Base-by-base conservation (phyloP, 2,797 vertebrate genomes). In the Ptychadena robeensis region DNA sequence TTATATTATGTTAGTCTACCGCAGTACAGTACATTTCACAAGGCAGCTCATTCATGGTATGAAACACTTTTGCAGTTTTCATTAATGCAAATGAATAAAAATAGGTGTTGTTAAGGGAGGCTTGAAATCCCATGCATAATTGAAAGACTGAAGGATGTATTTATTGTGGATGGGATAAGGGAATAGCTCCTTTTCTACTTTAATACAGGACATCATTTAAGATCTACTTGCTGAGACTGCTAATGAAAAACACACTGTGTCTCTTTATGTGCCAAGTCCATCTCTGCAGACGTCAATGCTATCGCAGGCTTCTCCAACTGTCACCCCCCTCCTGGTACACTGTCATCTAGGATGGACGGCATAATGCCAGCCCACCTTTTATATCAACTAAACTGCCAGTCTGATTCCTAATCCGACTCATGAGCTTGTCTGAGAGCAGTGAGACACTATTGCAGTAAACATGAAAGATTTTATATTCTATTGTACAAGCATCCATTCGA, bases 31-130 rank as follows among this genome's bases (percentile, higher is more conserved):
- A 65, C 66, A 71, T 81, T 80, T 65, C 72, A 57, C 38, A 75
- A 69, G 48, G 65, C 70, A 65, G 57, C 63, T 71, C 18, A 57
- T 67, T 79, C 34, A 38, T 48, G 69, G 67, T 75, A 30, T 15
- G 38, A 53, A 44, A 81, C 66, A 64, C 25, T 81, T 65, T 61
- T 48, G 27, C 61, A 63, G 53, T 76, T 80, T 85, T 57, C 78
- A 80, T 85, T 80, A 70, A 85, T 76, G 66, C 72, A 69, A 81
- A 85, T 76, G 83, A 85, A 85, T 85, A 80, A 85, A 85, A 85
- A 85, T 76, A 80, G 66, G 78, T 85, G 66, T 85, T 76, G 83
- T 85, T 80, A 80, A 65, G 78, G 83, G 78, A 69, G 32, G 57
- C 38, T 76, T 76, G 78, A 81, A 69, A 65, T 70, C 59, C 72